Conservation (phyloP, 2,888 invertebrate genomes). For the Mamestra brassicae region DNA sequence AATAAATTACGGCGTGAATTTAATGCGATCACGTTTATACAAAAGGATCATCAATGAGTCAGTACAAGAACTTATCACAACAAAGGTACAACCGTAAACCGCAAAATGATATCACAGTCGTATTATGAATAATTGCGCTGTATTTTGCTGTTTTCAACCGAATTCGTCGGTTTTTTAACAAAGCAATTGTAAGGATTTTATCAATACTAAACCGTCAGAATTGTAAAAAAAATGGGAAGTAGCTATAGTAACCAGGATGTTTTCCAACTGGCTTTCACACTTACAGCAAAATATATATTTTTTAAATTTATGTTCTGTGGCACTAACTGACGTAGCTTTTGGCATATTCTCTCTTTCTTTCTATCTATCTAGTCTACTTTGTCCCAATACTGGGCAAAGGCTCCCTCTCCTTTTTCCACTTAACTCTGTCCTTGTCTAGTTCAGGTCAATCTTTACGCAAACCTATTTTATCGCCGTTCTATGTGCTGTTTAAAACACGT, state of each 20-base stretch:
- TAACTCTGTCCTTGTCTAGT: too few relatives aligned
- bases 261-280: neutral
- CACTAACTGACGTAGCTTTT: neutral
- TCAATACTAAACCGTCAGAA: neutral
- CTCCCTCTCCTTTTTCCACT: too few relatives aligned
- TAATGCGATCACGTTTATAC: slow-evolving; percentile 20
- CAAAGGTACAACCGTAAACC: slow-evolving; percentile 23
- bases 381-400: too few relatives aligned
- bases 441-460: neutral
- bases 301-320: neutral
- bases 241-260: neutral
- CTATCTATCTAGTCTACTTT: too few relatives aligned
- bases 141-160: slow-evolving; percentile 20
- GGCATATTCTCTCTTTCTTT: neutral
- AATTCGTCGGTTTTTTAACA: slow-evolving; percentile 44
- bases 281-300: too few relatives aligned
- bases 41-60: slow-evolving; percentile 39
- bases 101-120: slow-evolving; percentile 19
- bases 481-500: neutral
- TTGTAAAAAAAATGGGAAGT: neutral
- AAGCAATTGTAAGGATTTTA: slow-evolving; percentile 9
- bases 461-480: neutral
- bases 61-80: slow-evolving; percentile 25
- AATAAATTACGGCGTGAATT: slow-evolving; percentile 13
- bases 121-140: slow-evolving; percentile 43